These are phyloP conservation scores for Amblyraja radiata DNA, from an alignment of 2,797 vertebrate genomes.

Conservation along the genomic window DNA sequence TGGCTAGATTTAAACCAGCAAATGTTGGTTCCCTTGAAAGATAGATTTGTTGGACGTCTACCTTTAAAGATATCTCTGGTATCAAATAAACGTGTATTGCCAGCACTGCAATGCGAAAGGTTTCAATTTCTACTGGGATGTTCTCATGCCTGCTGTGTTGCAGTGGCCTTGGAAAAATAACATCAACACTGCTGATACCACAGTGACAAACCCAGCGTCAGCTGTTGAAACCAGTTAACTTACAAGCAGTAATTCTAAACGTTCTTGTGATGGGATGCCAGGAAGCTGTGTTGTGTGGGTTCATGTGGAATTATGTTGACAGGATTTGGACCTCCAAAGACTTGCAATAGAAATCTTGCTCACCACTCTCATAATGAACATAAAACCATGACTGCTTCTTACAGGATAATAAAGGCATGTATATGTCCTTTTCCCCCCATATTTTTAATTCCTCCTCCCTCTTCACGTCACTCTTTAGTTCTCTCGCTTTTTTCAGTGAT, in stretches of 20 bases:
- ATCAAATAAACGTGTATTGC: neutral
- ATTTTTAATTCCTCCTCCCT: neutral
- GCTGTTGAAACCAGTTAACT: neutral
- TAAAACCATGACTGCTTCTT: conserved; percentile 22
- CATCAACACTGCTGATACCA: no score
- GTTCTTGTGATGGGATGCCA: neutral
- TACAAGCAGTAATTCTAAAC: neutral
- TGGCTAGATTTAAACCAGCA: neutral
- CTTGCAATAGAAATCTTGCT: neutral
- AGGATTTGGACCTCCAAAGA: neutral
- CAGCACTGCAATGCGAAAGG: neutral
- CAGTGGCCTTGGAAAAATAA: neutral
- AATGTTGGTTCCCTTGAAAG: neutral
- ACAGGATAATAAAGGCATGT: conserved; percentile 4
- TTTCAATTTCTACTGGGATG: neutral
- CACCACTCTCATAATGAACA: neutral
- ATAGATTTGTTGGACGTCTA: neutral
- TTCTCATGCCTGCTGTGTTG: neutral
- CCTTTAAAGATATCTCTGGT: neutral
- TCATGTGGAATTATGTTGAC: neutral
- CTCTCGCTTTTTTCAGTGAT: neutral
- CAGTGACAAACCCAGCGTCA: neutral
- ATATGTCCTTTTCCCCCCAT: no score
- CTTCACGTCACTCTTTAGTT: neutral
- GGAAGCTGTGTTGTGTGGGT: neutral